Evolutionary conservation across 2,888 invertebrate species (phyloP), one percentile per base, ranked within the genome.

Genomic region (Polyommatus icarus): DNA sequence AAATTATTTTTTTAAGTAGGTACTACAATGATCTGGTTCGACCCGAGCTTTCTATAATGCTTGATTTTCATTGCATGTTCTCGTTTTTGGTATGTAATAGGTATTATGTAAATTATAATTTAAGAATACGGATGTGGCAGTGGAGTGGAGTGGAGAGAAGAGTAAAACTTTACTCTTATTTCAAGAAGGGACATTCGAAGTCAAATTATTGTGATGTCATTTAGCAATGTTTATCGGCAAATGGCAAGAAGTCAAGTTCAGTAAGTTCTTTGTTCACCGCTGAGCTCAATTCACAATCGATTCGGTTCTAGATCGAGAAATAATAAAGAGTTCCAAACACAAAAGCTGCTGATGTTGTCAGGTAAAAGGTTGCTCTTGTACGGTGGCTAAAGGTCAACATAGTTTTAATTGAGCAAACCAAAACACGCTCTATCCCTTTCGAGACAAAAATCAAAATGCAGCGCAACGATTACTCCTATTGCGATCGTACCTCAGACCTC

Each of bases 331-430:
- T 79, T 77, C 57, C 78, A 77, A 72, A 78, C 77, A 79, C 76
- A 78, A 78, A 71, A 79, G 78, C 76, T 67, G 57, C 78, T 73
- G 78, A 80, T 78, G 76, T 78, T 78, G 78, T 77, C 78, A 76
- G 76, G 54, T 75, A 76, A 81, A 81, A 81, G 81, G 79, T 81
- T 80, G 79, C 71, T 80, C 80, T 77, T 80, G 78, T 78, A 79
- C 79, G 71, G 78, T 80, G 80, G 78, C 79, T 78, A 81, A 80
- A 81, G 80, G 80, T 80, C 80, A 50, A 76, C 67, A 76, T 54
- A 75, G 76, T 75, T 71, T 78, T 76, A 79, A 80, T 78, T 76
- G 76, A 61, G 50, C 78, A 75, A 72, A 73, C 76, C 73, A 78
- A 57, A 77, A 20, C 71, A 75, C 18, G 46, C 61, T 79, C 20